Base-by-base conservation (phyloP, 2,888 invertebrate genomes). In the Celastrina argiolus region DNA sequence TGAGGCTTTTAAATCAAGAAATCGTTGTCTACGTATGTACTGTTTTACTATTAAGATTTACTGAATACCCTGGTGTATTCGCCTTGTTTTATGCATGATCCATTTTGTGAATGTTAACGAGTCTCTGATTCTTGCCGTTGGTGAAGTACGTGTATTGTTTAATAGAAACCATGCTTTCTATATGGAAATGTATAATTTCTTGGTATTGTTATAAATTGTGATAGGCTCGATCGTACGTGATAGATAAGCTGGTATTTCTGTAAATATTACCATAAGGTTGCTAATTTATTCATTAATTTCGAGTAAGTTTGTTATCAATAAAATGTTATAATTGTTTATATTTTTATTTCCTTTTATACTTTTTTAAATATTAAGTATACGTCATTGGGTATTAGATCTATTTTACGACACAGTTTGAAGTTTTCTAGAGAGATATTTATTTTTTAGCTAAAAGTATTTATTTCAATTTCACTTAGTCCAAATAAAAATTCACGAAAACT, bases 241-340 rank as follows among this genome's bases (percentile, higher is more conserved):
- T 39, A 75, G 76, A 77, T 76, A 76, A 78, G 79, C 84, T 87
- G 87, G 85, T 51, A 82, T 87, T 83, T 85, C 80, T 90, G 88
- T 89, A 89, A 84, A 90, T 90, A 83, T 78, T 81, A 81, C 79
- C 70, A 72, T 74, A 74, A 68, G 72, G 65, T 65, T 71, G 63
- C 79, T 83, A 78, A 78, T 74, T 76, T 81, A 77, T 74, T 78
- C 72, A 74, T 73, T 69, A 70, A 66, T 63, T 63, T 66, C 51
- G 63, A 65, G 66, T 73, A 77, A 75, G 76, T 77, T 80, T 81
- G 79, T 82, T 85, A 75, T 81, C 61, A 74, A 74, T 71, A 73
- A 72, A 71, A 26, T 34, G 18, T 68, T 72, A 67, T 69, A 68
- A 58, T 56, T 56, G 63, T 61, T 36, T 56, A 34, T 51, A 14